phyloP scores from a whole-genome alignment of 2,888 invertebrate genomes.

The Xestia xanthographa region DNA sequence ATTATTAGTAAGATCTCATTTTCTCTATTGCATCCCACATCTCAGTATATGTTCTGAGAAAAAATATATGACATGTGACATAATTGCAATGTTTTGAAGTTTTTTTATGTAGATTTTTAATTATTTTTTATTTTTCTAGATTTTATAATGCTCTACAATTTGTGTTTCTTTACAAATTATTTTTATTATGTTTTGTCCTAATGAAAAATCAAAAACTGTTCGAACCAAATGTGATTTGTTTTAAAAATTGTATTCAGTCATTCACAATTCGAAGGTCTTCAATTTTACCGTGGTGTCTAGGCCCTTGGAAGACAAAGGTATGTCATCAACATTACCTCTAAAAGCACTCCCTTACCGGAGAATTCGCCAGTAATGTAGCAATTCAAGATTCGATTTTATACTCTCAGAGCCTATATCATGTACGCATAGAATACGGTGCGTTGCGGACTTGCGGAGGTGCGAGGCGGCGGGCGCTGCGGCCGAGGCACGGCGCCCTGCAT shows the following conservation, averaged over 20 bases:
- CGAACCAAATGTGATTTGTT: slow-evolving; percentile 47
- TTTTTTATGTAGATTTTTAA: slow-evolving; percentile 50
- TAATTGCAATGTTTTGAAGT: slow-evolving; percentile 52
- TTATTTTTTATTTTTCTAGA: slow-evolving; percentile 51
- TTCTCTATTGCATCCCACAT: not conserved
- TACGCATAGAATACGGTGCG: too few relatives aligned
- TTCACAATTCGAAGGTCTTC: slow-evolving; percentile 17
- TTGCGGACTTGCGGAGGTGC: too few relatives aligned
- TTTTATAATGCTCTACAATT: slow-evolving; percentile 60
- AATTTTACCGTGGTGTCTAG: slow-evolving; percentile 19
- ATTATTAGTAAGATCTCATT: not conserved
- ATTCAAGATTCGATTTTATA: not conserved
- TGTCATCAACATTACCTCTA: slow-evolving; percentile 1
- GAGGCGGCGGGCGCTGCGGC: too few relatives aligned
- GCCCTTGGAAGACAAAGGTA: slow-evolving; percentile 29
- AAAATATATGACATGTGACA: slow-evolving; percentile 35
- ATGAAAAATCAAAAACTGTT: slow-evolving; percentile 6
- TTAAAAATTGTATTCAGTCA: slow-evolving; percentile 25
- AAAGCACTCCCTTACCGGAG: not conserved
- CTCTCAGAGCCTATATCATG: too few relatives aligned
- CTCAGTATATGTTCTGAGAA: not conserved
- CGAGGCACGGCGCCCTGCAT: too few relatives aligned
- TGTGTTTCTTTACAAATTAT: slow-evolving; percentile 36
- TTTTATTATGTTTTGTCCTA: slow-evolving; percentile 28
- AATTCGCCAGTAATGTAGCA: not conserved